Conservation (phyloP, 2,888 invertebrate species). For the Autographa pulchrina region DNA sequence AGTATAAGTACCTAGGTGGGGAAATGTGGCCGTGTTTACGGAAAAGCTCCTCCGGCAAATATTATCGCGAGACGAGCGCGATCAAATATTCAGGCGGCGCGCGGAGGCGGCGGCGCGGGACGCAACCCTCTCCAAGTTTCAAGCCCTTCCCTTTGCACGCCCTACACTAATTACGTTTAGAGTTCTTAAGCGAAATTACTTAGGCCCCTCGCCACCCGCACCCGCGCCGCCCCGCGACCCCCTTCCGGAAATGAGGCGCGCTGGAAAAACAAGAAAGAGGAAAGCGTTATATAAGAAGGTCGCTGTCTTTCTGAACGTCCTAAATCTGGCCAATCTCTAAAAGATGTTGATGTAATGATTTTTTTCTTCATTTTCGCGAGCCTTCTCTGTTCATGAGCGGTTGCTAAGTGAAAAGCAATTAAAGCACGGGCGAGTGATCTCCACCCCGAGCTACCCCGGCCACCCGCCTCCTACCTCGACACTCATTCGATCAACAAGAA, state of each 20-base stretch:
- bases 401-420: slow-evolving; percentile 90
- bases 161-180: slow-evolving; percentile 92
- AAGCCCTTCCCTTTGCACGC: slow-evolving; percentile 91
- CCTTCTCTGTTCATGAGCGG: slow-evolving; percentile 88
- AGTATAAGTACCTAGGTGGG: slow-evolving; percentile 83
- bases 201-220: slow-evolving; percentile 89
- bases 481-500: slow-evolving; percentile 82
- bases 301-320: slow-evolving; percentile 84
- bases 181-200: slow-evolving; percentile 92
- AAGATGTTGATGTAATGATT: slow-evolving; percentile 89
- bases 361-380: slow-evolving; percentile 87
- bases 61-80: slow-evolving; percentile 88
- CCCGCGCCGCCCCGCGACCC: slow-evolving; percentile 79
- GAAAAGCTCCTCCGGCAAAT: slow-evolving; percentile 88
- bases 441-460: slow-evolving; percentile 71
- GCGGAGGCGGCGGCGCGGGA: slow-evolving; percentile 81
- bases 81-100: slow-evolving; percentile 88
- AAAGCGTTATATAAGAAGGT: slow-evolving; percentile 86
- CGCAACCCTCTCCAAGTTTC: slow-evolving; percentile 91
- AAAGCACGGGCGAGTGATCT: slow-evolving; percentile 90
- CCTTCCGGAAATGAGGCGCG: slow-evolving; percentile 88
- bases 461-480: slow-evolving; percentile 66
- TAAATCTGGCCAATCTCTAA: slow-evolving; percentile 89
- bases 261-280: slow-evolving; percentile 88
- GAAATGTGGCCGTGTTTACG: slow-evolving; percentile 87